Evolutionary conservation across 2,797 vertebrate genomes (phyloP).

Genomic region (Clarias platycephalus): DNA sequence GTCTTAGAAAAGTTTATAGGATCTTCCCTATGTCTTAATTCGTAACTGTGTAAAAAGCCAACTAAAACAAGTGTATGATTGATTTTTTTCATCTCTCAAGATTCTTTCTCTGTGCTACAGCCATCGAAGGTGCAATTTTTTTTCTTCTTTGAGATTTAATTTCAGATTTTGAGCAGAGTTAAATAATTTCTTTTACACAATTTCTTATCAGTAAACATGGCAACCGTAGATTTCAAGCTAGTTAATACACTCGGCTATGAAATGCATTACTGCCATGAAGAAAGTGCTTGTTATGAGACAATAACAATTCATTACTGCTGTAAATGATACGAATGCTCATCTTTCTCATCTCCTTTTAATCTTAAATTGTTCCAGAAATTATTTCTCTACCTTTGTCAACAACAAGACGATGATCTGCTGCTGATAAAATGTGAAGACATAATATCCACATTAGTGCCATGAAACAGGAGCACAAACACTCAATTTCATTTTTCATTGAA

Average conservation of each 20-base stretch:
- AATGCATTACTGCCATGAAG: slow-evolving; percentile 40
- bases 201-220: slow-evolving; percentile 25
- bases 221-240: background rate
- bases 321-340: slow-evolving; percentile 58
- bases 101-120: background rate
- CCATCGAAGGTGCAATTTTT: background rate
- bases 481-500: slow-evolving; percentile 49
- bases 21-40: background rate
- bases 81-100: slow-evolving; percentile 8
- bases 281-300: slow-evolving; percentile 56
- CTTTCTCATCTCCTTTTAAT: slow-evolving; percentile 52
- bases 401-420: slow-evolving; percentile 54
- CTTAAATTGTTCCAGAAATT: slow-evolving; percentile 51
- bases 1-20: background rate
- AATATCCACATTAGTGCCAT: slow-evolving; percentile 51
- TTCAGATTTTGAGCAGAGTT: slow-evolving; percentile 23
- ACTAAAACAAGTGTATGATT: background rate
- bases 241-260: slow-evolving; percentile 15
- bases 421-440: slow-evolving; percentile 53
- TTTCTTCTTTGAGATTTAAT: slow-evolving; percentile 15
- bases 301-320: slow-evolving; percentile 55
- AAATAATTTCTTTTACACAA: slow-evolving; percentile 21
- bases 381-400: slow-evolving; percentile 46
- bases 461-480: slow-evolving; percentile 43
- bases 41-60: background rate